Conservation (phyloP, 2,797 vertebrate species). For the Bothrops alternatus region DNA sequence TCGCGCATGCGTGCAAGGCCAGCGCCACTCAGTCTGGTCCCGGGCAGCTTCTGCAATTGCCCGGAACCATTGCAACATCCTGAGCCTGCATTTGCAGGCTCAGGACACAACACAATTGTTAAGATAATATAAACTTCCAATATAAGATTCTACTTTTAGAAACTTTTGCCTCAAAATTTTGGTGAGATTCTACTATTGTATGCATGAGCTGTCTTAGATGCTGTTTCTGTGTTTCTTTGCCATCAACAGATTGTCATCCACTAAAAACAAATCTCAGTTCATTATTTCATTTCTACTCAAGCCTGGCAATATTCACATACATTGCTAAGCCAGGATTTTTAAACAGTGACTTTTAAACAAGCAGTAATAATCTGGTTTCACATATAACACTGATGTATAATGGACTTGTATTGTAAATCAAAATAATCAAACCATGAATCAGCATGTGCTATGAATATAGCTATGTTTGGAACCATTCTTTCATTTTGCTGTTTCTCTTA, state of each 20-base stretch:
- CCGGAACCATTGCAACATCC: too few relatives aligned
- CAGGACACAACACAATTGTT: too few relatives aligned
- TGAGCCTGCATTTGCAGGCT: too few relatives aligned
- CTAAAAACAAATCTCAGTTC: neutral
- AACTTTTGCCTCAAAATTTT: neutral
- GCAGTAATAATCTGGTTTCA: neutral
- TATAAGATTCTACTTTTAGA: neutral
- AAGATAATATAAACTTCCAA: neutral
- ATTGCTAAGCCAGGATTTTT: neutral
- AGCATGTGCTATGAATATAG: neutral
- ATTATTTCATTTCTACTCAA: neutral
- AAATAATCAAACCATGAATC: neutral
- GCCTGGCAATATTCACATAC: neutral
- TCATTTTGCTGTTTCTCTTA: neutral
- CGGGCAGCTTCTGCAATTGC: too few relatives aligned
- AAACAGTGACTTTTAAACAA: neutral
- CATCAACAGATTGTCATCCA: neutral
- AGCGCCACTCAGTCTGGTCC: too few relatives aligned
- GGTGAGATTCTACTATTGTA: neutral
- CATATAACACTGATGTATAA: neutral
- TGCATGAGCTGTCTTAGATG: neutral
- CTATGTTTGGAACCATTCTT: conserved; percentile 4
- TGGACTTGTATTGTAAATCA: neutral
- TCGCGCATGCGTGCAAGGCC: too few relatives aligned
- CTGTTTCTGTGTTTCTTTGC: neutral